phyloP scores from a whole-genome alignment of 2,888 invertebrate species.

The Hydriomena furcata region DNA sequence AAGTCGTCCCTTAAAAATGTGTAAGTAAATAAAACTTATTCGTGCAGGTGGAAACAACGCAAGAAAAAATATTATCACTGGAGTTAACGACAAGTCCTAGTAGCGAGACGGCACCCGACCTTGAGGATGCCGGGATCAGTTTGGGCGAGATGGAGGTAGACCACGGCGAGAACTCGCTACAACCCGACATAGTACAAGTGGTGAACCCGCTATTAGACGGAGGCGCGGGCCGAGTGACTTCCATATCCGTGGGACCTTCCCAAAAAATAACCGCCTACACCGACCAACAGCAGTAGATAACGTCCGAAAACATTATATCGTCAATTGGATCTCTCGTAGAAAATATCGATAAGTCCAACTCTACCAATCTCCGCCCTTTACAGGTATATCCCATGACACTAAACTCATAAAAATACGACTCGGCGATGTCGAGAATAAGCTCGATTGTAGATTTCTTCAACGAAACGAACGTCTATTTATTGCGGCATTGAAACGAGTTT shows the following conservation, averaged over 20 bases:
- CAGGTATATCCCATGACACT: constrained; percentile 50
- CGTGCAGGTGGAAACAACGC: constrained; percentile 92
- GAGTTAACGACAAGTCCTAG: constrained; percentile 89
- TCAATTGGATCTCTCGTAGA: constrained; percentile 33
- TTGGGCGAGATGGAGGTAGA: constrained; percentile 68
- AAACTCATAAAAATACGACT: constrained; percentile 31
- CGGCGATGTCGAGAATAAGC: constrained; percentile 46
- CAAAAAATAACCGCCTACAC: constrained; percentile 68
- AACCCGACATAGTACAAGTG: constrained; percentile 82
- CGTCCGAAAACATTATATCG: constrained; percentile 8
- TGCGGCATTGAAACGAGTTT: constrained; percentile 57
- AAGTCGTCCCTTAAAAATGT: background rate
- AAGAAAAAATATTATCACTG: constrained; percentile 95
- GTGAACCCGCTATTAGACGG: constrained; percentile 78
- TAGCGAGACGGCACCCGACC: constrained; percentile 81
- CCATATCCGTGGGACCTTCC: constrained; percentile 75
- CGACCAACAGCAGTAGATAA: constrained; percentile 49
- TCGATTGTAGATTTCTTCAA: constrained; percentile 80
- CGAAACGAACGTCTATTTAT: constrained; percentile 59
- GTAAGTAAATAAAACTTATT: constrained; percentile 1
- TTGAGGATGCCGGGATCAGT: constrained; percentile 61
- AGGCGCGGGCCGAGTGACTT: constrained; percentile 72
- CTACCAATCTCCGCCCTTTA: constrained; percentile 43
- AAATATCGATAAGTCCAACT: constrained; percentile 15
- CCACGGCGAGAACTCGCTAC: constrained; percentile 77